Conservation (phyloP, 1,140 invertebrate genomes). For the Hylaeus volcanicus region DNA sequence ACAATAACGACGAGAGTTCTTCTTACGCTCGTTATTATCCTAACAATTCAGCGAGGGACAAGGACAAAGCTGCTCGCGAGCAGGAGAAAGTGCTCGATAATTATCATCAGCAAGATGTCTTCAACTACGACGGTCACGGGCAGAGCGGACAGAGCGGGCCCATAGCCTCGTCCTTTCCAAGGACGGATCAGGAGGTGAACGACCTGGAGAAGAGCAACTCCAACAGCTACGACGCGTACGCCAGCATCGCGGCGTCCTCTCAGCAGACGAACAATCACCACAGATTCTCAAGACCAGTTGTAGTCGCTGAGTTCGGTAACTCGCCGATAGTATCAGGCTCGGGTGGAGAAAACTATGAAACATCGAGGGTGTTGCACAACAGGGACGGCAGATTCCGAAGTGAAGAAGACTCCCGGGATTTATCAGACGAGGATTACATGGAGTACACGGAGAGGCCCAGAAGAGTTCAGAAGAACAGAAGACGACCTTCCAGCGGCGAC, state of each 20-base stretch:
- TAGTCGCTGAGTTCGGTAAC: slow-evolving; percentile 64
- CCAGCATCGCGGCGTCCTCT: background rate
- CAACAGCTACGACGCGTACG: slow-evolving; percentile 8
- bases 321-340: background rate
- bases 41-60: slow-evolving; percentile 23
- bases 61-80: slow-evolving; percentile 45
- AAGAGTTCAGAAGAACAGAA: slow-evolving; percentile 69
- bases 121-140: slow-evolving; percentile 54
- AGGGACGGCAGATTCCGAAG: slow-evolving; percentile 57
- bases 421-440: slow-evolving; percentile 72
- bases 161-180: slow-evolving; percentile 44
- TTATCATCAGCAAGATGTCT: slow-evolving; percentile 55
- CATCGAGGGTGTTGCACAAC: slow-evolving; percentile 33
- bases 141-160: slow-evolving; percentile 39
- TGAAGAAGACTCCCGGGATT: slow-evolving; percentile 69
- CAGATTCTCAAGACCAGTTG: slow-evolving; percentile 62
- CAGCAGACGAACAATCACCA: slow-evolving; percentile 27
- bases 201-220: slow-evolving; percentile 11
- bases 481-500: slow-evolving; percentile 63
- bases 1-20: slow-evolving; percentile 23
- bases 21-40: slow-evolving; percentile 47
- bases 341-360: background rate
- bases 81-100: slow-evolving; percentile 64
- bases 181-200: slow-evolving; percentile 48
- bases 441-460: slow-evolving; percentile 71